Evolutionary conservation across 2,797 vertebrate species (phyloP), one percentile per base, ranked within the genome.

Genomic region (Taenioides sp.): DNA sequence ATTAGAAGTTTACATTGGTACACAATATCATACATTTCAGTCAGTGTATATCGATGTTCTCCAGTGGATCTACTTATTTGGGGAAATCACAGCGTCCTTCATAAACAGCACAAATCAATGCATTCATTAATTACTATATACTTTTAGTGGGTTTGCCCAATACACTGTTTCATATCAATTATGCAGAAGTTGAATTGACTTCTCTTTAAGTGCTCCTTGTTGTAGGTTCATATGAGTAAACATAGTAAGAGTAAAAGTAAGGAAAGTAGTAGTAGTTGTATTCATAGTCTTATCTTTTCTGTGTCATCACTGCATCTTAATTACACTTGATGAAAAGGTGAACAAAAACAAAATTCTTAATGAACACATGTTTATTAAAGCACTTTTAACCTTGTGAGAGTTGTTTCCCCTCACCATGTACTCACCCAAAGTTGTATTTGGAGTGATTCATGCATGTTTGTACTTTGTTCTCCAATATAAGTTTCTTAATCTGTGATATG

Each of bases 81-180:
- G 22, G 61, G 61, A 63, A 63, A 63, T 63, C 17, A 61, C 27
- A 20, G 59, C 17, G 31, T 43, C 61, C 61, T 63, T 63, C 61
- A 63, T 63, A 63, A 63, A 43, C 61, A 63, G 18, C 61, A 40
- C 61, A 40, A 40, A 63, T 63, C 61, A 63, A 63, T 63, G 34
- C 34, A 7, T 40, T 63, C 17, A 22, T 63, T 63, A 40, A 40
- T 63, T 37, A 40, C 61, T 20, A 20, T 63, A 43, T 63, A 40
- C 59, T 40, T 63, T 22, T n/a, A 40, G 34, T 5, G 58, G 58
- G 16, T 60, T 60, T 60, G 58, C n/a, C 2, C 31, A 43, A 63
- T 22, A 63, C 22, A 28, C 61, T 37, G 59, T 63, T 63, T 63
- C 6, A 3, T 63, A 18, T 34, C 7, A 31, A 62, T 63, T 22